Evolutionary conservation across 2,797 vertebrate species (phyloP), one percentile per base, ranked within the genome.

Genomic region (Momotus momota): DNA sequence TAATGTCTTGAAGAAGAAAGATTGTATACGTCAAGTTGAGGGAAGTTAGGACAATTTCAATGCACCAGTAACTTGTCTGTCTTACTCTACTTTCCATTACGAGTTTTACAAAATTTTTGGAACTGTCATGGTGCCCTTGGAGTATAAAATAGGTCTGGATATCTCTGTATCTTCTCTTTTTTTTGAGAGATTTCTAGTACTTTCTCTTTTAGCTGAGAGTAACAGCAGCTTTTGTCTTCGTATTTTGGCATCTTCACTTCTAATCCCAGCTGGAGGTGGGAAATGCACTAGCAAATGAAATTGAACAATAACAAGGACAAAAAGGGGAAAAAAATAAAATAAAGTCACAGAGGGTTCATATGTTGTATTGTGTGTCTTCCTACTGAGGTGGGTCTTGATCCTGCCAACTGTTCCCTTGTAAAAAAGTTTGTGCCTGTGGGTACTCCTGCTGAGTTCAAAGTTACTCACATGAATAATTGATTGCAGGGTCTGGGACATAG

Each of bases 371-470:
- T 86, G 40, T 93, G 92, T 96, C 81, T 94, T 95, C 62, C 54
- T 75, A 70, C 88, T 75, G 93, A 97, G 86, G 73, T 81, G 33
- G 31, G 80, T 93, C 86, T 92, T 95, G 94, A 95, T 95, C 88
- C 86, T 97, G 74, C 94, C 94, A 73, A 83, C 88, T 95, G 74
- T 92, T 96, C 15, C 77, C 79, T 90, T 91, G 64, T 95, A 95
- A 94, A 78, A 95, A 96, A 95, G 90, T 94, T 96, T 95, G 89
- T 93, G 94, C 96, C 93, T 93, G 81, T 95, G 93, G 95, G 94
- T 95, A 66, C 90, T 95, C 93, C 91, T 90, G 88, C 94, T 96
- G 94, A 97, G 94, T 96, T 97, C 94, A 97, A 95, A 97, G 96
- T 95, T 96, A 81, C 86, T 96, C 71, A 71, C 86, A 96, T 97